Evolutionary conservation across 2,113 vertebrate genomes (phyloP), one percentile per base, ranked within the genome.

Genomic region (Leptocoma aspasia): DNA sequence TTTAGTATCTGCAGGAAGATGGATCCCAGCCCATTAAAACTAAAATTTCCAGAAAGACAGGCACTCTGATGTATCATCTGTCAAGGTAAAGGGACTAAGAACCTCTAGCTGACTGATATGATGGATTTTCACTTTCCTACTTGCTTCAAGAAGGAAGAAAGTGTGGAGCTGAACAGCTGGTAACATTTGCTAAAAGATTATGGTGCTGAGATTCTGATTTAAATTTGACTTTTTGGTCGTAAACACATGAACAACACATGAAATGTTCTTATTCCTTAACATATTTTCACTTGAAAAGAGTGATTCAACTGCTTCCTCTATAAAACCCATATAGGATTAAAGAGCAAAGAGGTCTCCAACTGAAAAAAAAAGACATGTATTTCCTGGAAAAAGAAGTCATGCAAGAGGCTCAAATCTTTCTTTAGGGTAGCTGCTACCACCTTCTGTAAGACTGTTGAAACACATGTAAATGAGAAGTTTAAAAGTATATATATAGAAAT

Each of bases 361-460:
- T 72, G 37, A 39, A 39, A 79, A 91, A 89, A 88, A 53, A 45
- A 0, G 12, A 21, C 11, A 47, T 52, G 1, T 24, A 61, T 95
- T 89, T 94, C 86, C 72, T 94, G 30, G n/a, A 37, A 80, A 63
- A 95, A 54, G 70, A 82, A 95, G 69, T 78, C 30, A 27, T 57
- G 20, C 15, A 75, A 88, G 57, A 94, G 37, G 24, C 87, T 92
- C 37, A 50, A 95, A 85, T 27, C 73, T 76, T 65, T 95, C 95
- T 79, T 85, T 77, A 97, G 86, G 80, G 86, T 78, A 89, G 83
- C 87, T 97, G 91, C 94, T 97, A 95, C 95, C 94, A 95, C 96
- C 95, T 97, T 95, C 95, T 95, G 95, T 96, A 95, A 82, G 95
- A 79, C 63, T 76, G 76, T 18, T 96, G 96, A 97, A 97, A 82